Conservation (phyloP, 1,140 invertebrate genomes). For the Rhopalosiphum padi region DNA sequence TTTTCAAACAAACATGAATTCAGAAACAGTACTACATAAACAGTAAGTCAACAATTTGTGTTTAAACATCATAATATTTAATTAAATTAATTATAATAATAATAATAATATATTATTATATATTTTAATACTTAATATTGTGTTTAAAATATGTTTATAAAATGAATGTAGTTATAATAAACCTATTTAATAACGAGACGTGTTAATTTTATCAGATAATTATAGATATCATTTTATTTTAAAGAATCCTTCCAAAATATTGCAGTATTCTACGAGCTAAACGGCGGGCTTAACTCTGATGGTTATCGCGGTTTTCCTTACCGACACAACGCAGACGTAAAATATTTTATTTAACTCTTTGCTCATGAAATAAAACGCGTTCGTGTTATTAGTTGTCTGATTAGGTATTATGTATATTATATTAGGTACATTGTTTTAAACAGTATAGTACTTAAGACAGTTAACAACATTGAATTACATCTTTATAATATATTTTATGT, state of each 20-base stretch:
- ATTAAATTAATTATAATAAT: not conserved
- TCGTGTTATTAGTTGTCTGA: not conserved
- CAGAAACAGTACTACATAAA: not conserved
- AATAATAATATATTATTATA: not conserved
- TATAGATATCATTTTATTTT: not conserved
- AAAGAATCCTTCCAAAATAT: not conserved
- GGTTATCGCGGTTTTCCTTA: not conserved
- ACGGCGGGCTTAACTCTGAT: not conserved
- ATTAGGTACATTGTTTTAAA: not conserved
- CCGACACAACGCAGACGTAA: not conserved
- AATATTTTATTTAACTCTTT: not conserved
- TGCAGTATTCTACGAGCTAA: not conserved
- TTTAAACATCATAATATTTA: not conserved
- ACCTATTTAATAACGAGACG: not conserved
- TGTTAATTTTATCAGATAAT: not conserved
- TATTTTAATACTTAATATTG: not conserved
- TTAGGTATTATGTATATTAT: not conserved
- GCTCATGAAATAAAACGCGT: not conserved
- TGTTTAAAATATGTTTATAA: not conserved
- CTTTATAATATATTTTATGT: not conserved
- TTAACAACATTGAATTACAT: conserved; percentile 25
- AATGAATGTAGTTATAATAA: not conserved
- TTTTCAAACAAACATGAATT: not conserved
- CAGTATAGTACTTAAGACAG: not conserved
- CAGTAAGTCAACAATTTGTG: not conserved